Base-by-base conservation (phyloP, 2,888 invertebrate genomes). In the Epirrita christyi region DNA sequence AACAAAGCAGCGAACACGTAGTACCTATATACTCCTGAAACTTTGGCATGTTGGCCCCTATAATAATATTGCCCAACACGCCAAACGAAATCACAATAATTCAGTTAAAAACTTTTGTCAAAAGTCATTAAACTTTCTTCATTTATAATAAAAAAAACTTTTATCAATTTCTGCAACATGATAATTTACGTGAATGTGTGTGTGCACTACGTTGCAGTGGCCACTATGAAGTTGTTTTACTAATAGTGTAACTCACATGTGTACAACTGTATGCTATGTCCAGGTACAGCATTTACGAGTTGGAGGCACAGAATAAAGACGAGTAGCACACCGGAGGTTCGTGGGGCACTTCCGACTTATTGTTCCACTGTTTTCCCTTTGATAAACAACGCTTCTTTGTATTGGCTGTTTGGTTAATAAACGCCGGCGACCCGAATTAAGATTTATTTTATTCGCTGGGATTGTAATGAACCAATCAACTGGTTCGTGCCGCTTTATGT, bases 351-450 rank as follows among this genome's bases (percentile, higher is more conserved):
- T 70, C 67, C 63, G 60, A 70, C 74, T 81, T 80, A 79, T 79
- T 76, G 71, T 75, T 73, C 75, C 63, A 70, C 71, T 73, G 74
- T 72, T 80, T 36, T 78, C 75, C 77, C 75, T 73, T 76, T 79
- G 73, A 76, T 78, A 80, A 84, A 82, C 80, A 82, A 78, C 75
- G 75, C 75, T 80, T 78, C 82, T 83, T 85, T 83, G 81, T 80
- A 83, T 81, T 83, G 81, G 75, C 80, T 65, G 63, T 67, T 65
- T 59, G 63, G 63, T 62, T 62, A 60, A 63, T 63, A 63, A 63
- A 61, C 61, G 63, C 63, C 58, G 61, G 50, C 60, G 67, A 61
- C 55, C 59, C 56, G 62, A 63, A 65, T 64, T 65, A 67, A 65
- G 60, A 65, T 67, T 67, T 64, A 65, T 67, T 67, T 62, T 62